A percentile compares a stretch with the other conserved stretches of the same genome.
These are phyloP conservation scores for Lobophora halterata DNA, from an alignment of 2,888 invertebrate genomes.

Conservation along the genomic window DNA sequence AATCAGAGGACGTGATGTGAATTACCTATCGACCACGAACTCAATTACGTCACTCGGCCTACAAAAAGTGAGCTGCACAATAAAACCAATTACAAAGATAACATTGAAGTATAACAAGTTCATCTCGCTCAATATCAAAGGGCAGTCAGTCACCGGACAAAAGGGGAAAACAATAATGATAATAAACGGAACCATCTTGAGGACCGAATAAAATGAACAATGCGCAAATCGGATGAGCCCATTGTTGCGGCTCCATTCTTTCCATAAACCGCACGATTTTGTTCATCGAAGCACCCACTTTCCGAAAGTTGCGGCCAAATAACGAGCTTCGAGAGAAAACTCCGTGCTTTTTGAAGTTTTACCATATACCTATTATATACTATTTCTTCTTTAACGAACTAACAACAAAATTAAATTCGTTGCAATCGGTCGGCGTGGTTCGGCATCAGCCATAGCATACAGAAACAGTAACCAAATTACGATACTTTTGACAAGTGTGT, in stretches of 20 bases:
- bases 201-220: conserved; percentile 45
- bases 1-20: too few species aligned
- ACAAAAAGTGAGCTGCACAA: conserved; percentile 20
- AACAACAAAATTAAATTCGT: conserved; percentile 50
- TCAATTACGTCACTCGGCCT: conserved; percentile 6
- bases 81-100: conserved; percentile 36
- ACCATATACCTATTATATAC: too few species aligned
- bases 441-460: conserved; percentile 34
- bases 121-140: conserved; percentile 35
- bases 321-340: conserved; percentile 54
- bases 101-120: conserved; percentile 34
- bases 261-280: conserved; percentile 59
- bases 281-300: conserved; percentile 50
- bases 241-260: conserved; percentile 53
- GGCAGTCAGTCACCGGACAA: conserved; percentile 39
- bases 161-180: conserved; percentile 47
- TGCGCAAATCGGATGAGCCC: conserved; percentile 61
- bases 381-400: conserved; percentile 54
- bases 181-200: conserved; percentile 45
- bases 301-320: conserved; percentile 56
- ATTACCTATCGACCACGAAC: conserved; percentile 8
- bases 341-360: conserved; percentile 41
- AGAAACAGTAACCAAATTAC: too few species aligned
- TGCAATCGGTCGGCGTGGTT: conserved; percentile 36
- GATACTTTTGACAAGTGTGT: too few species aligned